Base-by-base conservation (phyloP, 1,140 invertebrate species). In the Nephotettix cincticeps region DNA sequence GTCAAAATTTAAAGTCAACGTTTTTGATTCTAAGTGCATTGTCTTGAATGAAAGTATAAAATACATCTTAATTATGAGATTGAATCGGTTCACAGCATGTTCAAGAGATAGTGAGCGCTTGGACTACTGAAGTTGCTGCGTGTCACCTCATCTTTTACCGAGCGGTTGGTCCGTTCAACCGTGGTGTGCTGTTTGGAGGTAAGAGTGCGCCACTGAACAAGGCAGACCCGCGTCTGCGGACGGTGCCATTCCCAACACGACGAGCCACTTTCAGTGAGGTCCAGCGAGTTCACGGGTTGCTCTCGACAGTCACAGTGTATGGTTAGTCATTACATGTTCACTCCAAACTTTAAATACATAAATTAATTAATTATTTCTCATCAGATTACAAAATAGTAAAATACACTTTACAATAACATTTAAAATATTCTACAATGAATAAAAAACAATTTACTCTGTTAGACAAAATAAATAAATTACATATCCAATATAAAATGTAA, bases 181-280 rank as follows among this genome's bases (percentile, higher is more conserved):
- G 87, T 65, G 83, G 82, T 1, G 86, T 92, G 1, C 80, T 96
- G 13, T 95, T 94, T 76, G 88, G 90, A 21, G 91, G 91, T 21
- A 89, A 89, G 76, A 87, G 86, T 71, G 87, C 92, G 1, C 80
- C 86, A 0, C 79, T 95, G 13, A 83, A 87, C 72, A 87, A 87
- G 78, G 84, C 81, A 51, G 91, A 94, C 78, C 47, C 76, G 6
- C 81, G 91, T 69, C 79, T 96, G 13, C 81, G 93, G 77, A 86
- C 84, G 43, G 86, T 96, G 73, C 94, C 94, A 4, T 94, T 97
- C 80, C 88, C 91, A 0, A 95, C 94, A 0, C 84, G 89, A 74
- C 84, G 93, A 75, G 90, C 94, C 1, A 94, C 91, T 1, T 93
- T 89, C 74, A 91, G 86, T 67, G 94, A 96, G 84, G 87, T 94